Conservation (phyloP, 2,113 vertebrate genomes). For the Rostratula benghalensis region DNA sequence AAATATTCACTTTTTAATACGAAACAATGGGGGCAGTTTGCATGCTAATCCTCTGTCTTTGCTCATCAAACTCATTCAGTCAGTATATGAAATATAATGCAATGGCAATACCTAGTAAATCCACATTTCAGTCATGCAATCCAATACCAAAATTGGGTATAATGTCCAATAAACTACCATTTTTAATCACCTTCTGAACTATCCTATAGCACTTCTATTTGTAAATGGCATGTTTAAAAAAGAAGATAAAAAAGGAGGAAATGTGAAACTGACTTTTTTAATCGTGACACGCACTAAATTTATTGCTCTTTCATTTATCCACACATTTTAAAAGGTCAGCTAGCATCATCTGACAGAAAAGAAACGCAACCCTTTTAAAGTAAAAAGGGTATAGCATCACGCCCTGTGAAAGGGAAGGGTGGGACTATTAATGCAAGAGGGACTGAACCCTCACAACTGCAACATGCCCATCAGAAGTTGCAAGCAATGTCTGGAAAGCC, state of each 20-base stretch:
- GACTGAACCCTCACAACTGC: background rate
- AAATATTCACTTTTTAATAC: slow-evolving; percentile 68
- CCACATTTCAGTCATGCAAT: slow-evolving; percentile 43
- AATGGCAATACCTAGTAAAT: slow-evolving; percentile 26
- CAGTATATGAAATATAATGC: slow-evolving; percentile 30
- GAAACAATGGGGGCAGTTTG: slow-evolving; percentile 51
- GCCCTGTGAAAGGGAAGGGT: slow-evolving; percentile 28
- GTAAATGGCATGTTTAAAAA: slow-evolving; percentile 39
- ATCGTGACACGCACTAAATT: slow-evolving; percentile 63
- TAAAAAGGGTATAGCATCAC: slow-evolving; percentile 43
- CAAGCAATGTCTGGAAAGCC: background rate
- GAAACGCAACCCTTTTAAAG: slow-evolving; percentile 58
- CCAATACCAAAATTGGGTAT: slow-evolving; percentile 44
- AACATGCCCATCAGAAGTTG: background rate
- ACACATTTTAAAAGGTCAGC: slow-evolving; percentile 66
- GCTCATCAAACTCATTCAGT: slow-evolving; percentile 60
- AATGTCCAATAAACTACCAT: slow-evolving; percentile 30
- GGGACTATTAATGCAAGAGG: slow-evolving; percentile 42
- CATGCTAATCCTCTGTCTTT: slow-evolving; percentile 51
- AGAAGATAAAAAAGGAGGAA: slow-evolving; percentile 29
- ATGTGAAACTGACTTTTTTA: slow-evolving; percentile 40
- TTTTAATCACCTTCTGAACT: slow-evolving; percentile 38
- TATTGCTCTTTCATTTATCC: slow-evolving; percentile 65
- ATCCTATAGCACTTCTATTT: slow-evolving; percentile 7
- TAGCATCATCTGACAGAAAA: slow-evolving; percentile 28